Evolutionary conservation across 2,797 vertebrate species (phyloP).

Genomic region (Sebastes minor): DNA sequence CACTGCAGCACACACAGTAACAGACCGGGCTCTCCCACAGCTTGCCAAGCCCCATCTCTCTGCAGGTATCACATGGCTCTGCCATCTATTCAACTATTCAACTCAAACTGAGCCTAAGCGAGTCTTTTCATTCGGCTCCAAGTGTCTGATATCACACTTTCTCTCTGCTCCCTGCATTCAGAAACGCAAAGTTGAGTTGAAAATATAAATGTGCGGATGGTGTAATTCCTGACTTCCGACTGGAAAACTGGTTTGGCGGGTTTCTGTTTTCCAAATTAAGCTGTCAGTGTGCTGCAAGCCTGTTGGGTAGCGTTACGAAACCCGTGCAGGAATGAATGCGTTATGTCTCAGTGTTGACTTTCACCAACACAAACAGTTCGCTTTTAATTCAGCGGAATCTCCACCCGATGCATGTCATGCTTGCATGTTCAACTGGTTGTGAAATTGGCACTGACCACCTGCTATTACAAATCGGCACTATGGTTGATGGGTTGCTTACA

Average conservation of each 20-base stretch:
- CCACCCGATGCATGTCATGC: no score
- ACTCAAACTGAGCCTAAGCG: conserved; percentile 8
- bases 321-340: neutral
- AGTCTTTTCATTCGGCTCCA: conserved; percentile 28
- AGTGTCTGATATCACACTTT: conserved; percentile 32
- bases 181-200: neutral
- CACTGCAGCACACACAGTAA: conserved; percentile 9
- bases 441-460: neutral
- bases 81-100: conserved; percentile 37
- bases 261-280: neutral
- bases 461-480: neutral
- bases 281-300: neutral
- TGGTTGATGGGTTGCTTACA: neutral
- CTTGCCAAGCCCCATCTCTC: conserved; percentile 13
- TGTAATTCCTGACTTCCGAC: neutral
- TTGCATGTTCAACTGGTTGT: no score
- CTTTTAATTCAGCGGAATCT: neutral
- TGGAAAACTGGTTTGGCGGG: neutral
- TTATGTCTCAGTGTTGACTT: neutral
- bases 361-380: neutral
- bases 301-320: neutral
- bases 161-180: neutral
- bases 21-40: neutral
- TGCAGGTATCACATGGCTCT: conserved; percentile 47
- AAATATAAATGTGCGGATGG: neutral